A percentile compares a stretch with the other conserved stretches of the same genome.
Evolutionary conservation across 2,888 invertebrate genomes (phyloP).

Genomic region (Lamproptera curius): DNA sequence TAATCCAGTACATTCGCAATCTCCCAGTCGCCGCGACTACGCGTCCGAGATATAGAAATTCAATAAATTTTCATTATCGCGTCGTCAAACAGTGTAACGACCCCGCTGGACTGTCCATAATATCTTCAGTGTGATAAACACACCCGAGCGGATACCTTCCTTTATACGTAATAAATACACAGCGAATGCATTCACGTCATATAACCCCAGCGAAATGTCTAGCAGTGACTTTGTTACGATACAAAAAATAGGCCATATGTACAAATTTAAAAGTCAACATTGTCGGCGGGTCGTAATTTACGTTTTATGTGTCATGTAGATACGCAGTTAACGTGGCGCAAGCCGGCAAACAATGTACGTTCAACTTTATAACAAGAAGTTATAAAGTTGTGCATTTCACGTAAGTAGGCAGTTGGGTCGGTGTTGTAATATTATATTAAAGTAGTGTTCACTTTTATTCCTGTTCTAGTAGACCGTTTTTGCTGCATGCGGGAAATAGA

Average conservation of each 20-base stretch:
- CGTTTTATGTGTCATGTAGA: conserved; percentile 18
- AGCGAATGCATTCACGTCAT: no score
- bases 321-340: conserved; percentile 8
- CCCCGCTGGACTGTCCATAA: conserved; percentile 10
- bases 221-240: no score
- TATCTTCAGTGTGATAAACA: conserved; percentile 9
- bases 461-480: conserved; percentile 2
- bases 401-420: conserved; percentile 5
- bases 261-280: conserved; percentile 8
- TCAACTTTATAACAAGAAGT: conserved; percentile 9
- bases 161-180: no score
- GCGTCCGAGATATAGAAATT: conserved; percentile 22
- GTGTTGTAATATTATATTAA: conserved; percentile 7
- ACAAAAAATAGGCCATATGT: background rate
- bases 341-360: conserved; percentile 10
- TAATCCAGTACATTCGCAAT: conserved; percentile 17
- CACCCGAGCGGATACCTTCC: background rate
- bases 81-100: conserved; percentile 15
- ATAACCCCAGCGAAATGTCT: no score
- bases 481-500: background rate
- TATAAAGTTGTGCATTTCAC: conserved; percentile 13
- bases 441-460: background rate
- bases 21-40: conserved; percentile 23
- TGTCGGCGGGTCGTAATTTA: conserved; percentile 13
- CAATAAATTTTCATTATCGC: conserved; percentile 24